A percentile compares a stretch with the other conserved stretches of the same genome.
Evolutionary conservation across 1,140 invertebrate genomes (phyloP).

Genomic region (Zophobas atratus): DNA sequence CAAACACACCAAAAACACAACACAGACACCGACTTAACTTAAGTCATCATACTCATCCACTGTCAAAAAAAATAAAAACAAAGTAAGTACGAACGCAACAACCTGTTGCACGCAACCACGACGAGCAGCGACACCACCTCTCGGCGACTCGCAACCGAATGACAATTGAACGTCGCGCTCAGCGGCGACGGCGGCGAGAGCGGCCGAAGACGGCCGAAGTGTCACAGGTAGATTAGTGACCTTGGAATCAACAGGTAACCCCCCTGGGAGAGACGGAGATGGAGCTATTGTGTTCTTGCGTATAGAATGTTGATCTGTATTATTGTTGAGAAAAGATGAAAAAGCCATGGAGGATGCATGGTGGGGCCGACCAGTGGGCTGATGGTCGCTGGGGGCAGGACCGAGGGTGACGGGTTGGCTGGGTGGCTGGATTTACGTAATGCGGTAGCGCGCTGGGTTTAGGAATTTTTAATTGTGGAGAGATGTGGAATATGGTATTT

Average conservation of each 20-base stretch:
- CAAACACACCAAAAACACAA: background rate
- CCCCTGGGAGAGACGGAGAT: background rate
- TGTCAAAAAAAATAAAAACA: conserved; percentile 19
- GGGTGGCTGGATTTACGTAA: conserved; percentile 33
- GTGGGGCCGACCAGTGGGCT: conserved; percentile 8
- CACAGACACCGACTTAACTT: background rate
- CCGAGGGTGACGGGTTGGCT: background rate
- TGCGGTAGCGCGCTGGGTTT: conserved; percentile 19
- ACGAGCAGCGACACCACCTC: conserved; percentile 15
- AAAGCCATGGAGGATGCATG: conserved; percentile 9
- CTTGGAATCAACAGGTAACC: conserved; percentile 38
- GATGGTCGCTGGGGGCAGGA: background rate
- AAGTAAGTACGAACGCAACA: conserved; percentile 40
- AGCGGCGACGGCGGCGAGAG: background rate
- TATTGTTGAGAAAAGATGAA: conserved; percentile 33
- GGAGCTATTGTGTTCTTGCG: conserved; percentile 17
- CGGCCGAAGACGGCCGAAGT: conserved; percentile 14
- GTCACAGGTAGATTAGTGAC: conserved; percentile 41
- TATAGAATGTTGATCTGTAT: conserved; percentile 33
- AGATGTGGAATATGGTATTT: background rate
- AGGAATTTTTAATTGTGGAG: conserved; percentile 20
- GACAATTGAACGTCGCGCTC: conserved; percentile 46
- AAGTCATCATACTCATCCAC: conserved; percentile 10
- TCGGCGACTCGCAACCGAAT: conserved; percentile 32
- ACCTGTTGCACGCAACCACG: conserved; percentile 24